Conservation (phyloP, 2,888 invertebrate species). For the Tribolium freemani region DNA sequence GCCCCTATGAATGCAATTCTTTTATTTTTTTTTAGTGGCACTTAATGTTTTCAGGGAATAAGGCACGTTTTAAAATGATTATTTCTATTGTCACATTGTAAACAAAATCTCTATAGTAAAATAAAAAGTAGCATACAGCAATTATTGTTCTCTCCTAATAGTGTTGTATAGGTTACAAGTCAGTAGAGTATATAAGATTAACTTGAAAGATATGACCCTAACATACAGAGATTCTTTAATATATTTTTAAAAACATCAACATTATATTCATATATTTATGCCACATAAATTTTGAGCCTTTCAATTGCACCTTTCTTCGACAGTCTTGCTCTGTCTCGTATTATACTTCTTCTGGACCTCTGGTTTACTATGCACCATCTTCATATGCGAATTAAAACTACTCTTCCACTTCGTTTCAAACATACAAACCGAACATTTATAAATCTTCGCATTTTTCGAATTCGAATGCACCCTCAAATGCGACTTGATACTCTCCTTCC, state of each 20-base stretch:
- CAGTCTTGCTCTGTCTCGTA: constrained; percentile 25
- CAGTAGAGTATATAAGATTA: constrained; percentile 1
- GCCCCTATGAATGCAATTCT: too few relatives aligned
- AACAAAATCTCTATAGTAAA: too few relatives aligned
- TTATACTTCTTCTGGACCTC: constrained; percentile 32
- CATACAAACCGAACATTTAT: constrained; percentile 30
- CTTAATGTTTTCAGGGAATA: too few relatives aligned
- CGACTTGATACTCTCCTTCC: constrained; percentile 37
- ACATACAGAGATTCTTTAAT: constrained; percentile 13
- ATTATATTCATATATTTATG: background rate
- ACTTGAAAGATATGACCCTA: constrained; percentile 19
- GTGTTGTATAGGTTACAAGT: background rate
- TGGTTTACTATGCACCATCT: constrained; percentile 33
- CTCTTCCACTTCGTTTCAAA: constrained; percentile 41
- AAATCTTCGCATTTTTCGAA: constrained; percentile 22
- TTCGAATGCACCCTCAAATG: constrained; percentile 27
- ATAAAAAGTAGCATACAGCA: too few relatives aligned
- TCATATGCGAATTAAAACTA: constrained; percentile 35
- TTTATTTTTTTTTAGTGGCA: too few relatives aligned
- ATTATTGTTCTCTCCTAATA: too few relatives aligned
- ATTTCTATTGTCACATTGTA: too few relatives aligned
- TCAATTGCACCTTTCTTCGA: background rate
- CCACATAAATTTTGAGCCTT: background rate
- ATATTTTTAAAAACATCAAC: constrained; percentile 1
- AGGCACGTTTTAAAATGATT: too few relatives aligned